Percentiles rank a stretch among this genome's conserved stretches.
Conservation (phyloP, 2,113 vertebrate genomes). For the Balaeniceps rex region DNA sequence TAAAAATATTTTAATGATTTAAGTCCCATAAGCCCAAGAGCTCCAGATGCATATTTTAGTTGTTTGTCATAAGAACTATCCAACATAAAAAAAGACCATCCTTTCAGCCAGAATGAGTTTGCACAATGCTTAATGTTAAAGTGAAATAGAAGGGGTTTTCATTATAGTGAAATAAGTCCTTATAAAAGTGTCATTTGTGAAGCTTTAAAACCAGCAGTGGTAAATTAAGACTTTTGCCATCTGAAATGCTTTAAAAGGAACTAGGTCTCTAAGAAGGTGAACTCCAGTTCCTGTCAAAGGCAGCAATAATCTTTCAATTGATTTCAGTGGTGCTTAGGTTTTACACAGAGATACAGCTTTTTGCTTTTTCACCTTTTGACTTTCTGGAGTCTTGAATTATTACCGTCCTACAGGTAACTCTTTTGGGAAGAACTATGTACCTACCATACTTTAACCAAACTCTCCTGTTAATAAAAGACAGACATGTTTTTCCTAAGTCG, state of each 20-base stretch:
- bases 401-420: not conserved
- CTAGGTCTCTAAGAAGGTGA: not conserved
- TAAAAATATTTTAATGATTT: constrained; percentile 49
- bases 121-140: not conserved
- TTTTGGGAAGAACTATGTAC: not conserved
- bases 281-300: not conserved
- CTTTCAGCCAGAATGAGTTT: constrained; percentile 20
- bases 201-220: not conserved
- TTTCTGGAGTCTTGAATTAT: not conserved
- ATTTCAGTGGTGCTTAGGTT: not conserved
- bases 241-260: not conserved
- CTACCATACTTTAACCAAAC: not conserved
- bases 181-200: not conserved
- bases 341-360: not conserved
- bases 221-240: not conserved
- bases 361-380: not conserved
- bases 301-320: not conserved
- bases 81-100: not conserved
- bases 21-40: constrained; percentile 38
- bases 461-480: not conserved
- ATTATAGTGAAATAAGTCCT: not conserved
- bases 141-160: not conserved
- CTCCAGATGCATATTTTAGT: constrained; percentile 52
- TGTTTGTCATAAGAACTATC: constrained; percentile 39
- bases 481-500: not conserved